A percentile compares a stretch with the other conserved stretches of the same genome.
Conservation (phyloP, 1,140 invertebrate genomes). For the Temnothorax nylanderi region DNA sequence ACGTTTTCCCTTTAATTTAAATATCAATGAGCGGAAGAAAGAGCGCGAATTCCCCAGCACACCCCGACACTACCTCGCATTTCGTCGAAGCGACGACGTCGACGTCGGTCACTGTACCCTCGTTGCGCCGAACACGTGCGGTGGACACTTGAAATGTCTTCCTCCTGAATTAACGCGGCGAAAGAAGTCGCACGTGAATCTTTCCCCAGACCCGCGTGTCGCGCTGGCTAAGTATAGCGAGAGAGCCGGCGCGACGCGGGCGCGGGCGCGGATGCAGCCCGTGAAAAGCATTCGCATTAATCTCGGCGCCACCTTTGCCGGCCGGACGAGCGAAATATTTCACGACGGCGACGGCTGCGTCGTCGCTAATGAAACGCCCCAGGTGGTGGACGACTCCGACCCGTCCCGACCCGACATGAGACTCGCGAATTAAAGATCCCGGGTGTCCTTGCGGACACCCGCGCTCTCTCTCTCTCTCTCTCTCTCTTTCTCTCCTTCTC, state of each 20-base stretch:
- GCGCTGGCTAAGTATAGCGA: conserved; percentile 46
- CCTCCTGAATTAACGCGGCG: conserved; percentile 50
- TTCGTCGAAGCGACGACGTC: not conserved
- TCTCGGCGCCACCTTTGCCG: conserved; percentile 53
- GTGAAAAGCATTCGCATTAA: conserved; percentile 62
- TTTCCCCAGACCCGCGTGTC: conserved; percentile 34
- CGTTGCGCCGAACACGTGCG: conserved; percentile 36
- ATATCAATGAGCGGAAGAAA: not conserved
- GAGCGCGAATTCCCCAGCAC: not conserved
- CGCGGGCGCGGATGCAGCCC: conserved; percentile 42
- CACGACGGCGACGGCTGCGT: conserved; percentile 50
- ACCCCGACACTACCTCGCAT: not conserved
- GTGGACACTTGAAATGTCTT: conserved; percentile 45
- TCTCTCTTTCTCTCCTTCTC: not conserved
- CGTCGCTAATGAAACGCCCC: conserved; percentile 56
- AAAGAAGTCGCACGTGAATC: conserved; percentile 62
- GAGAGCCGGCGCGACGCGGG: not conserved
- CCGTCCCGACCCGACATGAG: not conserved
- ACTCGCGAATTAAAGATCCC: conserved; percentile 22
- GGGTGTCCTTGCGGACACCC: not conserved
- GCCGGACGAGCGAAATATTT: conserved; percentile 54
- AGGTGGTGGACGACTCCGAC: conserved; percentile 32
- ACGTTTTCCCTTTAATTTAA: not conserved
- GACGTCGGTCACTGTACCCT: conserved; percentile 12
- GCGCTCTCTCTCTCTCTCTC: not conserved